phyloP scores from a whole-genome alignment of 2,113 vertebrate genomes.

The Sula dactylatra region DNA sequence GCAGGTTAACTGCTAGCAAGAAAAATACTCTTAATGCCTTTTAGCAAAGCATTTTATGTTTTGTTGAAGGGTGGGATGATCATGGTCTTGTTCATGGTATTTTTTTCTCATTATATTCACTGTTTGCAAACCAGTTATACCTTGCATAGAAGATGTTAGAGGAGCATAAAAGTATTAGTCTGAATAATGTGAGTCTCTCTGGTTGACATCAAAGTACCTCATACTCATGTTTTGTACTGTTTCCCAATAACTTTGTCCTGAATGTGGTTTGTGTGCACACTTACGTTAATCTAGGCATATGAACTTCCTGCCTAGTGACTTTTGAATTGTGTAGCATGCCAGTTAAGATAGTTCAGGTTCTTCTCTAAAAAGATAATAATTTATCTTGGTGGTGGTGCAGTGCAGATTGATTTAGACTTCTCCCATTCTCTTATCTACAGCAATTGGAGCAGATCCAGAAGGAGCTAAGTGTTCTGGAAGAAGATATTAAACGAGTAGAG shows the following conservation, averaged over 20 bases:
- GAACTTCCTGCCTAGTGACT: not conserved
- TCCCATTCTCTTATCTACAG: slow-evolving; percentile 74
- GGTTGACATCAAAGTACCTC: not conserved
- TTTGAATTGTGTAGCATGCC: not conserved
- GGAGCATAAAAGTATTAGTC: not conserved
- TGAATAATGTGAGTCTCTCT: not conserved
- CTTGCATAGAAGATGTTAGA: not conserved
- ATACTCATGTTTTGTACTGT: not conserved
- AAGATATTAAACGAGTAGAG: slow-evolving; percentile 98
- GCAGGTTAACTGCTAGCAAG: not conserved
- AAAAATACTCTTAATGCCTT: not conserved
- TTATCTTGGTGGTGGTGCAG: slow-evolving; percentile 17
- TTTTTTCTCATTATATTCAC: not conserved
- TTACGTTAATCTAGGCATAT: not conserved
- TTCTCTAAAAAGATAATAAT: not conserved
- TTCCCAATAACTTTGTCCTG: not conserved
- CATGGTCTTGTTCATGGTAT: not conserved
- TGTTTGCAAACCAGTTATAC: not conserved
- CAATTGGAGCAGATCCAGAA: slow-evolving; percentile 99
- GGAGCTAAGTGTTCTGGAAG: slow-evolving; percentile 95
- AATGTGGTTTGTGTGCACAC: not conserved
- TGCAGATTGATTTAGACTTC: slow-evolving; percentile 61
- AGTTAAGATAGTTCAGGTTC: not conserved
- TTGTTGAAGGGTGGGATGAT: not conserved
- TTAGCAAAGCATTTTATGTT: not conserved